These are phyloP conservation scores for Halcyon chelicuti DNA, from an alignment of 2,797 vertebrate species.

Conservation along the genomic window DNA sequence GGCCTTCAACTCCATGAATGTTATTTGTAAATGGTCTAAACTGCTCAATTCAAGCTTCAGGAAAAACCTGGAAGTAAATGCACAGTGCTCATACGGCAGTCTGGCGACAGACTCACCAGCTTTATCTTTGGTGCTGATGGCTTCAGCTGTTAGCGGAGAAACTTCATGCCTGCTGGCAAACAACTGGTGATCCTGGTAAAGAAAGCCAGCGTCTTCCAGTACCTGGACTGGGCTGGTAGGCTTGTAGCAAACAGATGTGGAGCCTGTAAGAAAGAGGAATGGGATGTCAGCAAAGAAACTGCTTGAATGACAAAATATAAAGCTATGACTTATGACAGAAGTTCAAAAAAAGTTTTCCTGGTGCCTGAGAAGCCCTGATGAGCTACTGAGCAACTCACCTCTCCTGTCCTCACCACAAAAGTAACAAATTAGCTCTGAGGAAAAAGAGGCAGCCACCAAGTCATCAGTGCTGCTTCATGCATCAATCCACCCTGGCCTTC, in stretches of 20 bases:
- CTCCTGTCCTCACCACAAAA: background rate
- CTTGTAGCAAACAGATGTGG: constrained; percentile 70
- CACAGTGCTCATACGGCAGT: background rate
- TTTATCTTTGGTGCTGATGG: constrained; percentile 70
- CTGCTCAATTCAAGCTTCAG: background rate
- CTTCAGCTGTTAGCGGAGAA: constrained; percentile 63
- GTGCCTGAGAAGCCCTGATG: background rate
- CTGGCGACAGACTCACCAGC: constrained; percentile 53
- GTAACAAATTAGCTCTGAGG: background rate
- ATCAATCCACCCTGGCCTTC: background rate
- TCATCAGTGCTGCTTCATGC: background rate
- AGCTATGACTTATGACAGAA: background rate
- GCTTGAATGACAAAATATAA: background rate
- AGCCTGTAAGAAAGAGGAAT: constrained; percentile 51
- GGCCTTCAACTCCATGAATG: background rate
- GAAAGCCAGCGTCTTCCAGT: constrained; percentile 73
- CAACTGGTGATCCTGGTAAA: constrained; percentile 74
- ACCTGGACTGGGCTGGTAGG: constrained; percentile 65
- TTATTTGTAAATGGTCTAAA: background rate
- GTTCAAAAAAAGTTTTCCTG: background rate
- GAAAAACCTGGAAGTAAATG: background rate
- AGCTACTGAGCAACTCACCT: background rate
- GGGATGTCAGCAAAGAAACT: background rate
- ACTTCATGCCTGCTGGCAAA: constrained; percentile 74
- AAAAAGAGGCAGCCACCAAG: background rate